phyloP scores from a whole-genome alignment of 1,140 invertebrate genomes.

The Neotoxoptera formosana region DNA sequence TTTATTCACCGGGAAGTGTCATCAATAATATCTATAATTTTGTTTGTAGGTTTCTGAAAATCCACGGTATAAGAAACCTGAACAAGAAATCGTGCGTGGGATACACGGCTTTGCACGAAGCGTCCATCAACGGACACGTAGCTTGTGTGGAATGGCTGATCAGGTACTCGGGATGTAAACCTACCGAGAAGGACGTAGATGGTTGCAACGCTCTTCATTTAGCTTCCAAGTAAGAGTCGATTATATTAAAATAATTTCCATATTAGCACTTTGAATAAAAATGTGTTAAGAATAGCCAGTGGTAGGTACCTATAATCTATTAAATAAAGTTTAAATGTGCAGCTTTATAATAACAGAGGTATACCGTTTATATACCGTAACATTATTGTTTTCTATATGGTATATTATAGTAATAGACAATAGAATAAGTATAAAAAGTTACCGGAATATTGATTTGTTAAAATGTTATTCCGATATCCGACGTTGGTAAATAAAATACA shows the following conservation, averaged over 20 bases:
- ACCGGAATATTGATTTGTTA: not conserved
- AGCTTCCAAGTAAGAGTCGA: constrained; percentile 62
- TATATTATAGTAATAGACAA: not conserved
- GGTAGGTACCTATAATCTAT: not conserved
- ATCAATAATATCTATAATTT: not conserved
- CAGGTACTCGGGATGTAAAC: constrained; percentile 62
- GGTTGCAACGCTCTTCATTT: constrained; percentile 65
- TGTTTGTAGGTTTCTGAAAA: constrained; percentile 30
- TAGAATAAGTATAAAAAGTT: not conserved
- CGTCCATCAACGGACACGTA: constrained; percentile 65
- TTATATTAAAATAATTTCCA: not conserved
- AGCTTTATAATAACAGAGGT: too few species aligned
- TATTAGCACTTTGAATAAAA: not conserved
- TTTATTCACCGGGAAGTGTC: not conserved
- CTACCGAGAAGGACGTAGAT: constrained; percentile 64
- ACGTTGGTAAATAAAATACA: not conserved
- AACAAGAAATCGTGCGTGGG: constrained; percentile 62
- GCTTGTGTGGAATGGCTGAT: constrained; percentile 65
- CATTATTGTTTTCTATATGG: too few species aligned
- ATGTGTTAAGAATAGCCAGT: not conserved
- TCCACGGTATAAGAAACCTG: constrained; percentile 49
- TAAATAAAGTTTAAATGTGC: too few species aligned
- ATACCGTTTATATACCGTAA: too few species aligned
- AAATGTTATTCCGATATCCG: not conserved
- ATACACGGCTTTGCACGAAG: constrained; percentile 65